Evolutionary conservation across 2,113 vertebrate species (phyloP).

Genomic region (Coptodon bakossiorum): DNA sequence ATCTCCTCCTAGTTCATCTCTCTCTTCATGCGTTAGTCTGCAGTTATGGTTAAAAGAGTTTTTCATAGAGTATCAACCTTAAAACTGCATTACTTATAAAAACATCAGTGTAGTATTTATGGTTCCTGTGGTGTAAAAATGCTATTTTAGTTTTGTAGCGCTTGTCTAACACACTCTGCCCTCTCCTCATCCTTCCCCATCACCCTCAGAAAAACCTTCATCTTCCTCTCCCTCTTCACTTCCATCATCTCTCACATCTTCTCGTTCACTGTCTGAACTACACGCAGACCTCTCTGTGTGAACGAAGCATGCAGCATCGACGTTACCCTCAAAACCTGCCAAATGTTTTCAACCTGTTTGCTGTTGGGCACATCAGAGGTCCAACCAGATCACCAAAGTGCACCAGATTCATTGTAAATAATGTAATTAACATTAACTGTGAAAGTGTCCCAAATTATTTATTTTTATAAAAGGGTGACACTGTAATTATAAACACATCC

Average conservation of each 20-base stretch:
- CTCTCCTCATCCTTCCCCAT: neutral
- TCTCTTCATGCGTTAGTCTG: rapidly evolving
- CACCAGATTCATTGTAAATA: neutral
- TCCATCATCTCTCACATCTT: neutral
- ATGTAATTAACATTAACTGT: neutral
- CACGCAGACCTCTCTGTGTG: neutral
- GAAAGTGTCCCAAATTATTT: neutral
- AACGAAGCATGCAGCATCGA: neutral
- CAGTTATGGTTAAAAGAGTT: neutral
- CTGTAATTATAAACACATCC: neutral
- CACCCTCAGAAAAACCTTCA: neutral
- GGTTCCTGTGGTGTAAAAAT: neutral
- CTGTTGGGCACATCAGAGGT: rapidly evolving
- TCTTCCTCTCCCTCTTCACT: neutral
- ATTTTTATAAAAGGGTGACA: neutral
- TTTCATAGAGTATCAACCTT: neutral
- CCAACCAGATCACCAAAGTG: neutral
- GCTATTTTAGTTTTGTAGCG: neutral
- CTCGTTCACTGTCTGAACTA: neutral
- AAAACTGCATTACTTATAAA: neutral
- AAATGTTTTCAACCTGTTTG: neutral
- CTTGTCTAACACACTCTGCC: neutral
- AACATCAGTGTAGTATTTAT: neutral
- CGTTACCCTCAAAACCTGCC: neutral
- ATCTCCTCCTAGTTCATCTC: neutral